A percentile compares a stretch with the other conserved stretches of the same genome.
Evolutionary conservation across 2,888 invertebrate species (phyloP).

Genomic region (Drosophila paucipuncta): DNA sequence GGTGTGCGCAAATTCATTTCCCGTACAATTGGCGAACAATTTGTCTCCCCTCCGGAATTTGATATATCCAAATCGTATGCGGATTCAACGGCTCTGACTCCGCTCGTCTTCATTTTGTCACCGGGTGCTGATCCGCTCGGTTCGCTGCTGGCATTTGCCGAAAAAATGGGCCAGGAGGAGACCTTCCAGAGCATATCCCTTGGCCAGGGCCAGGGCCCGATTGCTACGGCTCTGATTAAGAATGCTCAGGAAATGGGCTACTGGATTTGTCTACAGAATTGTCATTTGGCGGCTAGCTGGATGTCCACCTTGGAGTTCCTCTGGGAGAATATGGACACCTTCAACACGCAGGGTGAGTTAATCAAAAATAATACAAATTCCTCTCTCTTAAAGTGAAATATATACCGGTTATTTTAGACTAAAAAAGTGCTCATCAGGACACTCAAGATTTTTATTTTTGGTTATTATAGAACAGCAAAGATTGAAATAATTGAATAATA

Average conservation of each 20-base stretch:
- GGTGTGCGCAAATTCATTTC: conserved; percentile 92
- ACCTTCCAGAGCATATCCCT: conserved; percentile 93
- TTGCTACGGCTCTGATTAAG: conserved; percentile 91
- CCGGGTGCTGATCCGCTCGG: conserved; percentile 93
- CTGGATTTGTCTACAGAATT: conserved; percentile 94
- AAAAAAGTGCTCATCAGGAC: neutral
- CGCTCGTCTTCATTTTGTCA: conserved; percentile 94
- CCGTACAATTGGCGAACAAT: conserved; percentile 90
- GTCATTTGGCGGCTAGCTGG: conserved; percentile 95
- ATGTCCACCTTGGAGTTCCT: conserved; percentile 93
- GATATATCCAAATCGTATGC: conserved; percentile 92
- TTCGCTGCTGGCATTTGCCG: conserved; percentile 88
- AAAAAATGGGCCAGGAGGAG: conserved; percentile 90
- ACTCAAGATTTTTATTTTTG: too few relatives aligned
- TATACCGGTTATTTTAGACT: neutral
- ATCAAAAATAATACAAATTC: neutral
- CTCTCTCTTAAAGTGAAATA: neutral
- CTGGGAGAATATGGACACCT: conserved; percentile 91
- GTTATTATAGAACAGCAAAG: too few relatives aligned
- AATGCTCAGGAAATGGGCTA: conserved; percentile 91
- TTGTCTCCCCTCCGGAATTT: conserved; percentile 94
- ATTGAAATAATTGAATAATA: too few relatives aligned
- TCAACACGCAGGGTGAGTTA: conserved; percentile 85
- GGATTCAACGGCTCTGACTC: conserved; percentile 91
- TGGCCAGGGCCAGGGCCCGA: conserved; percentile 95